These are phyloP conservation scores for Priocnemis perturbator DNA, from an alignment of 2,888 invertebrate genomes.

Conservation along the genomic window DNA sequence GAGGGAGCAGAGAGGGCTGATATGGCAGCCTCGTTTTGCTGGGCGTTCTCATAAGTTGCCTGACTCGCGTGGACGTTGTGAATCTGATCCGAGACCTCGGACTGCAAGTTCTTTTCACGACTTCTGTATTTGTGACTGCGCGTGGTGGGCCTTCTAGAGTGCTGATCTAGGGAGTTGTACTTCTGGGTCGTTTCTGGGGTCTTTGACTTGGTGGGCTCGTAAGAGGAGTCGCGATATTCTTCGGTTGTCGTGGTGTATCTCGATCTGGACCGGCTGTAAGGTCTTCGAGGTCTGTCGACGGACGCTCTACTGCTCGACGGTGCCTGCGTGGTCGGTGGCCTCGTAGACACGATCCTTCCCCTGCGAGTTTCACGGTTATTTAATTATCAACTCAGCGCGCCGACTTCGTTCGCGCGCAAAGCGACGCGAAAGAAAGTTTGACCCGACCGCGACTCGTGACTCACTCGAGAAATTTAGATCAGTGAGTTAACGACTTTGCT, in stretches of 20 bases:
- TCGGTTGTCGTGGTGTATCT: constrained; percentile 67
- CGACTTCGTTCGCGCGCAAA: too few relatives aligned
- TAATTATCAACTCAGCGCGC: too few relatives aligned
- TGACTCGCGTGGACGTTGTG: constrained; percentile 52
- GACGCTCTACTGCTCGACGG: constrained; percentile 50
- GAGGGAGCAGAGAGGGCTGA: constrained; percentile 12
- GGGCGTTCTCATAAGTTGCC: constrained; percentile 35
- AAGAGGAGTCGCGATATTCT: constrained; percentile 63
- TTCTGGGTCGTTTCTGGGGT: constrained; percentile 59
- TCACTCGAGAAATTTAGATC: neutral
- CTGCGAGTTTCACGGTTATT: constrained; percentile 33
- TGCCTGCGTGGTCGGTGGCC: constrained; percentile 57
- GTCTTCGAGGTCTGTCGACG: constrained; percentile 64
- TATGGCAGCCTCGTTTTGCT: constrained; percentile 20
- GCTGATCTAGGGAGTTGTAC: constrained; percentile 47
- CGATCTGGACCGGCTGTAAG: constrained; percentile 67
- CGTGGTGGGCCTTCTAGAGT: constrained; percentile 45
- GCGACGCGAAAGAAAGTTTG: neutral
- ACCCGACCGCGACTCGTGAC: neutral
- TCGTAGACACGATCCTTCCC: constrained; percentile 59
- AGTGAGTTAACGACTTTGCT: too few relatives aligned
- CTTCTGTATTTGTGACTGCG: constrained; percentile 53
- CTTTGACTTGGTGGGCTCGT: constrained; percentile 66
- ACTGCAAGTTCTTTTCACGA: constrained; percentile 38
- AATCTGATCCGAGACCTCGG: constrained; percentile 22